These are phyloP conservation scores for Leptoteleia sp. DNA, from an alignment of 1,140 invertebrate genomes.

Conservation along the genomic window DNA sequence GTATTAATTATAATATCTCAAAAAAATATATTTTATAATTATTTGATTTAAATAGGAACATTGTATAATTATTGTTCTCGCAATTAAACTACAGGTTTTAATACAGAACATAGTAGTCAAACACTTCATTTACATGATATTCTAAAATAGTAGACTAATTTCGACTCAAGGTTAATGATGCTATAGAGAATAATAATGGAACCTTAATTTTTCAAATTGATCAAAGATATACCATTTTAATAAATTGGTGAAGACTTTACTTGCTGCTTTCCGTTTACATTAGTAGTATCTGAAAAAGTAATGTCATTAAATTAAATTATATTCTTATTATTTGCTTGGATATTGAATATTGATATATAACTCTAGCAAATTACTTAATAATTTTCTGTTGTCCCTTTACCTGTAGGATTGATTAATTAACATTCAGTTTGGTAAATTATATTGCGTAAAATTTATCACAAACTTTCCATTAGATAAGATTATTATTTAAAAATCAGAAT, in stretches of 20 bases:
- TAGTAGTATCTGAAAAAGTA: conserved; percentile 4
- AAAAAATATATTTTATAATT: conserved; percentile 8
- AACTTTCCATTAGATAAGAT: conserved; percentile 8
- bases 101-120: conserved; percentile 7
- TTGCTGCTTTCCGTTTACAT: not conserved
- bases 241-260: not conserved
- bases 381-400: not conserved
- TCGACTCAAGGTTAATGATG: not conserved
- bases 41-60: conserved; percentile 32
- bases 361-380: too few relatives aligned
- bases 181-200: too few relatives aligned
- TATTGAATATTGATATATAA: too few relatives aligned
- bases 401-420: conserved; percentile 5
- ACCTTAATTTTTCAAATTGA: too few relatives aligned
- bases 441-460: conserved; percentile 20
- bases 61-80: conserved; percentile 13
- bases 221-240: too few relatives aligned
- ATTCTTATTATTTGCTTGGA: too few relatives aligned
- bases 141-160: not conserved
- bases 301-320: too few relatives aligned
- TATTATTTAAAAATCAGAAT: conserved; percentile 84
- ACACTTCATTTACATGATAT: not conserved
- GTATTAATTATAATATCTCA: conserved; percentile 6
- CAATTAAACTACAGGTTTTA: conserved; percentile 19
- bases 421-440: conserved; percentile 12